A percentile compares a stretch with the other conserved stretches of the same genome.
phyloP scores from a whole-genome alignment of 2,797 vertebrate genomes.

The Sylvilagus floridanus region DNA sequence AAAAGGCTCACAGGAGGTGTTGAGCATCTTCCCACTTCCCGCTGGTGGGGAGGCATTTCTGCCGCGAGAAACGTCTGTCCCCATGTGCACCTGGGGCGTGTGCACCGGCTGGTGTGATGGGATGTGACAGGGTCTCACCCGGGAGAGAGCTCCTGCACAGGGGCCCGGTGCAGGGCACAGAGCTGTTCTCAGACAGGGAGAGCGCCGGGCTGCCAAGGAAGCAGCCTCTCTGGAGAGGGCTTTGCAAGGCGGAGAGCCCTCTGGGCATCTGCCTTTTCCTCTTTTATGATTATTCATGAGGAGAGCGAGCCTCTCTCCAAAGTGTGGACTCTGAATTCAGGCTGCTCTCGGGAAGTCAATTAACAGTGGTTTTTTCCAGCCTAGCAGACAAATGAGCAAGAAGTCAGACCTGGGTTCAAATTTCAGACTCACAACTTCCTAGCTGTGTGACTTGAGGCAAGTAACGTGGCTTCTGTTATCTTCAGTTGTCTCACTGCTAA shows the following conservation, averaged over 20 bases:
- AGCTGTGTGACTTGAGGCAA: not conserved
- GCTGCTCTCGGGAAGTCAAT: conserved; percentile 12
- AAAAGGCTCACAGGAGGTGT: conserved; percentile 64
- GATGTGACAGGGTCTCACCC: conserved; percentile 78
- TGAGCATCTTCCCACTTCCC: conserved; percentile 16
- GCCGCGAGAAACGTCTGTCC: conserved; percentile 78
- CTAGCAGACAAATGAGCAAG: not conserved
- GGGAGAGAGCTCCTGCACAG: not conserved
- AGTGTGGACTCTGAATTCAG: conserved; percentile 20
- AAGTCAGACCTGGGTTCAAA: not conserved
- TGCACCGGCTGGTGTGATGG: conserved; percentile 75
- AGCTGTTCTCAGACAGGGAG: not conserved
- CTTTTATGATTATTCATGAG: conserved; percentile 59
- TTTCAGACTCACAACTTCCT: not conserved
- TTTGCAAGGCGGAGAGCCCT: conserved; percentile 55
- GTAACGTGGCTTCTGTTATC: not conserved
- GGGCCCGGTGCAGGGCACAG: not conserved
- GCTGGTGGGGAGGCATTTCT: conserved; percentile 71
- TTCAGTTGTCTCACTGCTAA: not conserved
- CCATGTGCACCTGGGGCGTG: conserved; percentile 84
- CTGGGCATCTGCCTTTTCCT: not conserved
- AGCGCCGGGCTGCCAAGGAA: not conserved
- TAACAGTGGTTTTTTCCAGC: not conserved
- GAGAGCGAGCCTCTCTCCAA: conserved; percentile 3
- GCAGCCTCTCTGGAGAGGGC: not conserved